A percentile compares a stretch with the other conserved stretches of the same genome.
Evolutionary conservation across 1,140 invertebrate species (phyloP).

Genomic region (Brachionus plicatilis): DNA sequence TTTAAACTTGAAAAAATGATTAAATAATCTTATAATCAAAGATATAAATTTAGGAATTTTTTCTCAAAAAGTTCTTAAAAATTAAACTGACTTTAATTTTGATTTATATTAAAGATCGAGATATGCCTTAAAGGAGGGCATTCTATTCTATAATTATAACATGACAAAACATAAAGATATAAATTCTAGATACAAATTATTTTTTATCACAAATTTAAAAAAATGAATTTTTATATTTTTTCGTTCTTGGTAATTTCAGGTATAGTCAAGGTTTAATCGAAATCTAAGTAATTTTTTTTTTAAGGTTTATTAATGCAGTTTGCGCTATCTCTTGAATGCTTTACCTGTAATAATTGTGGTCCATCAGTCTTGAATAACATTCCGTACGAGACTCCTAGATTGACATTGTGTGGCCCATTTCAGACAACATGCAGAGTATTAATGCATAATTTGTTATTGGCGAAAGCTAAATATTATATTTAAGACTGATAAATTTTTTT

Average conservation of each 20-base stretch:
- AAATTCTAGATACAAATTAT: background rate
- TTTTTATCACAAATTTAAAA: background rate
- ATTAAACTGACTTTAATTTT: too few relatives aligned
- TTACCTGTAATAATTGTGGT: background rate
- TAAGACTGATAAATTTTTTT: background rate
- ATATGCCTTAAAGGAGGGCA: too few relatives aligned
- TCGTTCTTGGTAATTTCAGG: background rate
- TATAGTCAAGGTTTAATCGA: background rate
- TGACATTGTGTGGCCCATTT: background rate
- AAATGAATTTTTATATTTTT: background rate
- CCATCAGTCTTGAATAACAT: background rate
- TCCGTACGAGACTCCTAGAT: background rate
- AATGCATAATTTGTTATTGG: too few relatives aligned
- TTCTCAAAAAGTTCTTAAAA: too few relatives aligned
- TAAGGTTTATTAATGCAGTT: background rate
- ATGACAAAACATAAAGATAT: background rate
- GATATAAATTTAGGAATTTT: too few relatives aligned
- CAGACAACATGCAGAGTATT: background rate
- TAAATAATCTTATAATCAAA: too few relatives aligned
- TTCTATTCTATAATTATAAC: background rate
- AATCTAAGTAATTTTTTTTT: background rate
- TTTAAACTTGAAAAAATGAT: too few relatives aligned
- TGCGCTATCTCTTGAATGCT: background rate
- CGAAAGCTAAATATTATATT: background rate
- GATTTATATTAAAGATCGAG: too few relatives aligned